Percentiles rank a stretch among this genome's conserved stretches.
These are phyloP conservation scores for Rana temporaria DNA, from an alignment of 2,113 vertebrate species.

Conservation along the genomic window DNA sequence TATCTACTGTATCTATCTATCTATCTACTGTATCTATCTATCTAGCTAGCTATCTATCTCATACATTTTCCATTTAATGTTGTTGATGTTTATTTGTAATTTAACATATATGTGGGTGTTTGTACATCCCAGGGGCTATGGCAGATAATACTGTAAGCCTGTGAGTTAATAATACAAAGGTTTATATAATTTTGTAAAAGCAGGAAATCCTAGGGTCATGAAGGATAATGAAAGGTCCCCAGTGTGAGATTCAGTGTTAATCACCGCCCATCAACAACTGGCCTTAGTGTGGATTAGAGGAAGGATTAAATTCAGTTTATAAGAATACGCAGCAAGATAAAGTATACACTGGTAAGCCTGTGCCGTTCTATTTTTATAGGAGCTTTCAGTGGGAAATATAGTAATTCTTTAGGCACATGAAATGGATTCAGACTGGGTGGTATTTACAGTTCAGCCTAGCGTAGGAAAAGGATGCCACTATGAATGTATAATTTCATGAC, in stretches of 20 bases:
- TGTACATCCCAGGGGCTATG: neutral
- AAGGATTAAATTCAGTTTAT: conserved; percentile 35
- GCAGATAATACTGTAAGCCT: neutral
- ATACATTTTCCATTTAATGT: too few relatives aligned
- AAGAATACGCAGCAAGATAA: conserved; percentile 34
- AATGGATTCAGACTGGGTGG: neutral
- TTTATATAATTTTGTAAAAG: conserved; percentile 23
- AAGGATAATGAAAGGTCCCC: conserved; percentile 35
- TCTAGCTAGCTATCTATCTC: too few relatives aligned
- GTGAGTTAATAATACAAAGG: conserved; percentile 1
- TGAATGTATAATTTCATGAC: too few relatives aligned
- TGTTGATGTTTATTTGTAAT: neutral
- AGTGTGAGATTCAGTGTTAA: conserved; percentile 43
- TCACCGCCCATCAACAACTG: conserved; percentile 37
- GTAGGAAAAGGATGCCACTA: neutral
- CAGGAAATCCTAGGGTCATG: conserved; percentile 35
- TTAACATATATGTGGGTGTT: neutral
- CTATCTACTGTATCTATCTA: too few relatives aligned
- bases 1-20: too few relatives aligned
- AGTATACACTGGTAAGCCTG: neutral
- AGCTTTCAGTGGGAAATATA: neutral
- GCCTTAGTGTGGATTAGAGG: conserved; percentile 31
- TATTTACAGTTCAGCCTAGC: neutral
- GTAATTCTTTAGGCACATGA: conserved; percentile 11
- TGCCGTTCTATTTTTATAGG: neutral